phyloP scores from a whole-genome alignment of 2,113 vertebrate species.

The Lipophrys pholis region DNA sequence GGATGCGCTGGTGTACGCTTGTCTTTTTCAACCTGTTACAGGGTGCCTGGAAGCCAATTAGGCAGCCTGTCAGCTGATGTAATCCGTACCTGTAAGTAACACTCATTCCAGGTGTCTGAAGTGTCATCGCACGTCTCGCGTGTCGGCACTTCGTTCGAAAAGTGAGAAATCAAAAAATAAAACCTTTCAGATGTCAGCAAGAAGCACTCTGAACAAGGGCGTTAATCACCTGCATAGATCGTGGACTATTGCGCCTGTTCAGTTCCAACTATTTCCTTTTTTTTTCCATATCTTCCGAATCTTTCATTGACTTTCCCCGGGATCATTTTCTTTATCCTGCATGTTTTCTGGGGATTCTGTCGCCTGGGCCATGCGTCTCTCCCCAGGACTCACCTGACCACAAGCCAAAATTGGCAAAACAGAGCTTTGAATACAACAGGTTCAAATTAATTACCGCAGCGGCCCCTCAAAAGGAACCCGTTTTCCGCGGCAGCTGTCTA shows the following conservation, averaged over 20 bases:
- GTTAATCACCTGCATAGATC: not conserved
- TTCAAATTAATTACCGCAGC: slow-evolving; percentile 23
- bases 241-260: not conserved
- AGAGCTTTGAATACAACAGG: slow-evolving; percentile 23
- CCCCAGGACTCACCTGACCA: slow-evolving; percentile 1
- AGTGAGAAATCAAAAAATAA: not conserved
- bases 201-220: not conserved
- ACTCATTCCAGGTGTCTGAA: not conserved
- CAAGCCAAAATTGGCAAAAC: slow-evolving; percentile 13
- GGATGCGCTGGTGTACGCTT: not conserved
- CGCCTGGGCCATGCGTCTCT: no score
- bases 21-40: not conserved
- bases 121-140: not conserved
- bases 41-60: not conserved
- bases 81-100: not conserved
- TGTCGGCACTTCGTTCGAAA: not conserved
- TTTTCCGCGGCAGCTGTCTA: slow-evolving; percentile 8
- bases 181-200: not conserved
- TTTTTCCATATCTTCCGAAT: no score
- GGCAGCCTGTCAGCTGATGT: not conserved
- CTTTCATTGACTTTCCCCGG: no score
- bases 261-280: no score
- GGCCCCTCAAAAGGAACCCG: slow-evolving; percentile 3
- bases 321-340: no score
- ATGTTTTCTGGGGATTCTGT: no score